Conservation (phyloP, 1,140 invertebrate species). For the Monochamus saltuarius region DNA sequence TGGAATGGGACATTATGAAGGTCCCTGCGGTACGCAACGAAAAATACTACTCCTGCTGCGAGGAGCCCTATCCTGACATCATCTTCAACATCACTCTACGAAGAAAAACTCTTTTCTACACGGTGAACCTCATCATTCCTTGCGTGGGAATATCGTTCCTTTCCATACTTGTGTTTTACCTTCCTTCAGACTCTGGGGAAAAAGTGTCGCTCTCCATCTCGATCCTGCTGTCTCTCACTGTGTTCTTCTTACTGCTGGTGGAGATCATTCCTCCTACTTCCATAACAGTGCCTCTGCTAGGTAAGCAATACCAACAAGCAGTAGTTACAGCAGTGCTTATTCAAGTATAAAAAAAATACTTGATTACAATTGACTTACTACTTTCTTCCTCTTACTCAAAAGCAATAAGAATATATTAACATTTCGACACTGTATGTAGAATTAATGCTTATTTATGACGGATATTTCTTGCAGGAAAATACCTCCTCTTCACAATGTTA, state of each 20-base stretch:
- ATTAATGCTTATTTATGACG: background rate
- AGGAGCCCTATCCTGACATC: slow-evolving; percentile 92
- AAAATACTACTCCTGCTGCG: slow-evolving; percentile 87
- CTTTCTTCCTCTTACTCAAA: too few species aligned
- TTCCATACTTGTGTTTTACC: slow-evolving; percentile 96
- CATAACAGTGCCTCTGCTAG: slow-evolving; percentile 93
- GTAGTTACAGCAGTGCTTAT: too few species aligned
- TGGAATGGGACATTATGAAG: slow-evolving; percentile 96
- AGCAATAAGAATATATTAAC: too few species aligned
- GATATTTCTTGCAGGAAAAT: slow-evolving; percentile 67
- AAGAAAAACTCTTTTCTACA: slow-evolving; percentile 96
- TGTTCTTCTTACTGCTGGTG: slow-evolving; percentile 96
- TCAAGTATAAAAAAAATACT: too few species aligned
- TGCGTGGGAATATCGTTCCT: slow-evolving; percentile 96
- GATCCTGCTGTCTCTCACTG: slow-evolving; percentile 96
- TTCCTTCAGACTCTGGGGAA: slow-evolving; percentile 97
- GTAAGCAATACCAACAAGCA: slow-evolving; percentile 9
- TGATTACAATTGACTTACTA: too few species aligned
- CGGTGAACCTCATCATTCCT: slow-evolving; percentile 94
- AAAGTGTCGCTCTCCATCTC: slow-evolving; percentile 98
- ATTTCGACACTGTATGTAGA: background rate
- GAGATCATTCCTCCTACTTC: slow-evolving; percentile 99
- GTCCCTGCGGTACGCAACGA: slow-evolving; percentile 85
- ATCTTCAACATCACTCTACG: slow-evolving; percentile 97
- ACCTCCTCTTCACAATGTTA: slow-evolving; percentile 99